A percentile compares a stretch with the other conserved stretches of the same genome.
These are phyloP conservation scores for Trichoplusia ni DNA, from an alignment of 1,140 invertebrate genomes.

Conservation along the genomic window DNA sequence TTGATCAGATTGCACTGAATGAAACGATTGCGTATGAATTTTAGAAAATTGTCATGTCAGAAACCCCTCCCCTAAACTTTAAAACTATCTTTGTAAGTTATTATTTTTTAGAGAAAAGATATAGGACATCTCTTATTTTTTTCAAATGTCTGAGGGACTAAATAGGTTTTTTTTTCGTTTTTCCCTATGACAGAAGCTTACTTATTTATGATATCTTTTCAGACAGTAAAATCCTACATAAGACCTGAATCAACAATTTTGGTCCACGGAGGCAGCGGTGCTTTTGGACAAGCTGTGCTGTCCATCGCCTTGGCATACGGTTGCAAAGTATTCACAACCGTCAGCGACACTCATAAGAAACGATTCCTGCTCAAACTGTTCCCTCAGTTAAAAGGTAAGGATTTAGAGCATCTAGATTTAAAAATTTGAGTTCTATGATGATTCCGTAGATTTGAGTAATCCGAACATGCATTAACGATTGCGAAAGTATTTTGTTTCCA, in stretches of 20 bases:
- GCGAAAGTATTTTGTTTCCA: no score
- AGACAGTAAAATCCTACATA: not conserved
- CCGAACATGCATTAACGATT: no score
- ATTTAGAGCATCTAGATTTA: no score
- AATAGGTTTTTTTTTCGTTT: no score
- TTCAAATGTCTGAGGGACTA: not conserved
- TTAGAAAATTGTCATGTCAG: not conserved
- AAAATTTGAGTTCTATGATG: no score
- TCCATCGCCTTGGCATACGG: constrained; percentile 81
- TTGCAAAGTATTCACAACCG: constrained; percentile 78
- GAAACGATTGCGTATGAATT: no score
- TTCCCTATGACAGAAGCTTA: not conserved
- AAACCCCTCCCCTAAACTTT: not conserved
- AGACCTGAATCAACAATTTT: constrained; percentile 49
- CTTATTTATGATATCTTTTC: not conserved
- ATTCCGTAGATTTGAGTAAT: no score
- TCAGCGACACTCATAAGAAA: constrained; percentile 71
- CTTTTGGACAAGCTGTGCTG: constrained; percentile 89
- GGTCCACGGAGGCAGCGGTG: constrained; percentile 87
- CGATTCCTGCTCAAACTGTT: constrained; percentile 58
- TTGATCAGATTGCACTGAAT: no score
- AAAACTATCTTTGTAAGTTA: not conserved
- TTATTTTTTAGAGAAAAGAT: not conserved
- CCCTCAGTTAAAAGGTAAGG: constrained; percentile 52
- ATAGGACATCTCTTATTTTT: no score